These are phyloP conservation scores for Panthera tigris DNA, from an alignment of 2,113 vertebrate species.

Conservation along the genomic window DNA sequence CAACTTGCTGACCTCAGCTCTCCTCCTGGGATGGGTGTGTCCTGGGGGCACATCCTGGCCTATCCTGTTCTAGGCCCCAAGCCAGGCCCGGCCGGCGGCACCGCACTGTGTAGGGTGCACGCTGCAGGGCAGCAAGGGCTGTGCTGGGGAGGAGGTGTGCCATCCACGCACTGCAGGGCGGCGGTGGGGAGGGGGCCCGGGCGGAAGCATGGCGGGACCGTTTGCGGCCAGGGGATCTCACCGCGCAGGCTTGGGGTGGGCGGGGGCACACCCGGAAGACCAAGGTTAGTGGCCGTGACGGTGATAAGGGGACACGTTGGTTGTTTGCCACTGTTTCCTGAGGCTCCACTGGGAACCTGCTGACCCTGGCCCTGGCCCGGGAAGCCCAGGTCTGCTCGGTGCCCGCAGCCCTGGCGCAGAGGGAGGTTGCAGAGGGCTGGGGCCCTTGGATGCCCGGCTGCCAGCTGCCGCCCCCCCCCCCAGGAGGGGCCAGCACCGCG, in stretches of 20 bases:
- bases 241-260: background rate
- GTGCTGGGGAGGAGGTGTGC: background rate
- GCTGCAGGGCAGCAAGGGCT: background rate
- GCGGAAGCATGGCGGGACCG: rapidly evolving
- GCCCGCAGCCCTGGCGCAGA: background rate
- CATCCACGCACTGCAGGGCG: background rate
- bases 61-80: too few relatives aligned
- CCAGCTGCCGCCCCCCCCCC: rapidly evolving
- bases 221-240: too few relatives aligned
- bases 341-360: background rate
- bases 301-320: too few relatives aligned
- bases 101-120: background rate
- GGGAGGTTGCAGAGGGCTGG: background rate
- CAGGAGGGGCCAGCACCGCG: background rate
- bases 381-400: background rate
- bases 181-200: too few relatives aligned
- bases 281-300: background rate
- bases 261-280: background rate
- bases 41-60: background rate
- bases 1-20: background rate
- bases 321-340: background rate
- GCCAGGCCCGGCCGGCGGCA: background rate
- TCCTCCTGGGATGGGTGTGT: background rate
- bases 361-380: background rate
- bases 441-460: background rate